A percentile compares a stretch with the other conserved stretches of the same genome.
These are phyloP conservation scores for Pelusios castaneus DNA, from an alignment of 2,113 vertebrate species.

Conservation along the genomic window DNA sequence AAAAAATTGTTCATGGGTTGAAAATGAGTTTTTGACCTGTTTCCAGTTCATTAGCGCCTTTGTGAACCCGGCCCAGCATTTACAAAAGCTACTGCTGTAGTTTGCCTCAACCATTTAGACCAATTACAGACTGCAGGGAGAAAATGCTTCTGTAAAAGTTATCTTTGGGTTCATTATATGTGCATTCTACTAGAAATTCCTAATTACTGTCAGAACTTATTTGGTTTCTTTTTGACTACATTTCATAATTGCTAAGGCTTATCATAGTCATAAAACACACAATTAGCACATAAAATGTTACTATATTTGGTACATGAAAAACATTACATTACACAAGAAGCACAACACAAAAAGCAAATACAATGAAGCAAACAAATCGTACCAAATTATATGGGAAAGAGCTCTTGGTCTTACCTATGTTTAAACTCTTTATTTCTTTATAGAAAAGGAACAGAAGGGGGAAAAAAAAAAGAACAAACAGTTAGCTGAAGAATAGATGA, in stretches of 20 bases:
- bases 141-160: conserved; percentile 66
- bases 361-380: conserved; percentile 78
- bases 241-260: conserved; percentile 80
- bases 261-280: conserved; percentile 81
- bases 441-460: conserved; percentile 83
- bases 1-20: conserved; percentile 77
- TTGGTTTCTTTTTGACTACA: conserved; percentile 81
- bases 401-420: conserved; percentile 93
- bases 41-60: conserved; percentile 80
- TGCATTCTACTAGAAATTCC: conserved; percentile 76
- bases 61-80: conserved; percentile 76
- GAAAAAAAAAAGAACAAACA: conserved; percentile 79
- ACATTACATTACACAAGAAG: conserved; percentile 78
- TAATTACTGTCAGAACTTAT: conserved; percentile 81
- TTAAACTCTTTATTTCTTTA: conserved; percentile 99
- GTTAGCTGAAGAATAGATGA: conserved; percentile 82
- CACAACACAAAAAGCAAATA: conserved; percentile 81
- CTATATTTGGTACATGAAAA: conserved; percentile 80
- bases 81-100: conserved; percentile 67
- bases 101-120: conserved; percentile 77
- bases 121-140: conserved; percentile 73
- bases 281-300: conserved; percentile 82
- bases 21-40: conserved; percentile 80
- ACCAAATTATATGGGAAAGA: conserved; percentile 81
- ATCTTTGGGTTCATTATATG: conserved; percentile 76